Evolutionary conservation across 2,888 invertebrate species (phyloP).

Genomic region (Aphodius granarius): DNA sequence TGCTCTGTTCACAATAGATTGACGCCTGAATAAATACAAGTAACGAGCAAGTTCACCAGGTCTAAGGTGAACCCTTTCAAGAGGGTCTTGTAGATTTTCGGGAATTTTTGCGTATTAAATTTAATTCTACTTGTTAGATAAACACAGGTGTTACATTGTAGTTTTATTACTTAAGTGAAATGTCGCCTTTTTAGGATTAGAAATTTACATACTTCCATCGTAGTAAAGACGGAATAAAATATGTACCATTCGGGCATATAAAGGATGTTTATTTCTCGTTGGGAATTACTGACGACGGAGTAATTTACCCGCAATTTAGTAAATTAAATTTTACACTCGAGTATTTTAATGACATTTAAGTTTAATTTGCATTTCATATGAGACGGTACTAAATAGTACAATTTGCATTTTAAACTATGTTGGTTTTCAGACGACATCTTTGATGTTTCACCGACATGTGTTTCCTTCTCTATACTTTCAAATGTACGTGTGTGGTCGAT

Average conservation of each 20-base stretch:
- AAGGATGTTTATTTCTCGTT: background rate
- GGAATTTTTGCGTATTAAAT: background rate
- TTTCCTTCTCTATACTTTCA: background rate
- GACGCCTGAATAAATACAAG: constrained; percentile 26
- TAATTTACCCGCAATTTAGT: background rate
- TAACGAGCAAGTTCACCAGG: constrained; percentile 18
- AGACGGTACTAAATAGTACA: background rate
- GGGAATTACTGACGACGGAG: background rate
- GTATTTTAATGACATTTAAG: background rate
- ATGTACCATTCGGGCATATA: background rate
- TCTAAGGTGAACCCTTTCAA: background rate
- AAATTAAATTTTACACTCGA: background rate
- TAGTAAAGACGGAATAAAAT: background rate
- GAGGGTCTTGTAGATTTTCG: background rate
- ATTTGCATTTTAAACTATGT: background rate
- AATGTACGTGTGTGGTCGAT: background rate
- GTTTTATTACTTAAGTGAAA: background rate
- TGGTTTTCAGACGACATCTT: background rate
- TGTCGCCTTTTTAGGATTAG: background rate
- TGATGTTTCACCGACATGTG: background rate
- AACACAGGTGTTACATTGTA: background rate
- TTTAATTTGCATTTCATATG: background rate
- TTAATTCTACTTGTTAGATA: background rate
- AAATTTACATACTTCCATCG: background rate
- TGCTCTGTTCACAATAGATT: constrained; percentile 22